phyloP scores from a whole-genome alignment of 2,797 vertebrate species.

The Pseudopleuronectes americanus region DNA sequence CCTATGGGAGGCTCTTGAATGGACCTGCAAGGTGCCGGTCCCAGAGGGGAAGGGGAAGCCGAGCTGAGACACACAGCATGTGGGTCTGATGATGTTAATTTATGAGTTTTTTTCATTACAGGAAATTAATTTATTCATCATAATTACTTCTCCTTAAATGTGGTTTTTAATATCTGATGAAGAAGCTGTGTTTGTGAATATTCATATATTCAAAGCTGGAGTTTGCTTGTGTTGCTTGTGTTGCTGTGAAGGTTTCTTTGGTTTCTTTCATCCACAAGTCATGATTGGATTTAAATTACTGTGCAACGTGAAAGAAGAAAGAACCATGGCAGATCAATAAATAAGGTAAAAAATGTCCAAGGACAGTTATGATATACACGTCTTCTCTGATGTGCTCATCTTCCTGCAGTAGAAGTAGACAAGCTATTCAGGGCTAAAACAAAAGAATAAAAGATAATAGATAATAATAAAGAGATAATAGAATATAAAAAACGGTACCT shows the following conservation, averaged over 20 bases:
- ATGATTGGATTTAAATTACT: neutral
- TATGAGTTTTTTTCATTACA: neutral
- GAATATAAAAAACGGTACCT: neutral
- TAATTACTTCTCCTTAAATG: neutral
- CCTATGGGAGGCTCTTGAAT: neutral
- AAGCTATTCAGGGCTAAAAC: neutral
- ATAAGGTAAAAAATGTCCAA: neutral
- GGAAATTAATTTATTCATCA: constrained; percentile 1
- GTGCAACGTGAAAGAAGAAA: neutral
- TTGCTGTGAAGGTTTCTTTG: neutral
- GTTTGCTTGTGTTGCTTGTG: neutral
- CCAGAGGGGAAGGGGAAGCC: neutral
- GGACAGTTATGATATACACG: neutral
- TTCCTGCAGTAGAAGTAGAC: neutral
- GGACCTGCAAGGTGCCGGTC: neutral
- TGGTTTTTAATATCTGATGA: neutral
- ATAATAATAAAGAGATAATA: neutral
- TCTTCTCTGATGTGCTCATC: neutral
- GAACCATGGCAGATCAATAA: neutral
- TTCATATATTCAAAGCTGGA: neutral
- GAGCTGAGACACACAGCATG: neutral
- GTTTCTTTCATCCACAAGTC: constrained; percentile 6
- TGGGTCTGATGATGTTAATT: neutral
- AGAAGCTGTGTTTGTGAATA: constrained; percentile 2
- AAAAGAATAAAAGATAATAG: neutral